phyloP scores from a whole-genome alignment of 2,888 invertebrate genomes.

The Hedya salicella region DNA sequence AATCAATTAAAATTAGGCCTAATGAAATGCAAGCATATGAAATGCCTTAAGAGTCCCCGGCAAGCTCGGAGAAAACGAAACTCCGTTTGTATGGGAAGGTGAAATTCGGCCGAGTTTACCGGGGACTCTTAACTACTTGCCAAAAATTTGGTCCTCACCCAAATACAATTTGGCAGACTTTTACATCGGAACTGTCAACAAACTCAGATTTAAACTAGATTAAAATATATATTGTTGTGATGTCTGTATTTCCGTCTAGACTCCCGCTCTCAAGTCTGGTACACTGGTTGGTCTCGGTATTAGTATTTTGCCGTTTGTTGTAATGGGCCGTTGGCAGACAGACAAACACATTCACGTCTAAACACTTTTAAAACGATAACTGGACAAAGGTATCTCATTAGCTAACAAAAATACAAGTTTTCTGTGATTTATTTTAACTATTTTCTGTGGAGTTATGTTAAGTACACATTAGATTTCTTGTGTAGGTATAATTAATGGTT shows the following conservation, averaged over 20 bases:
- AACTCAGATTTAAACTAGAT: neutral
- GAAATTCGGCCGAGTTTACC: too few species aligned
- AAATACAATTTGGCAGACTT: too few species aligned
- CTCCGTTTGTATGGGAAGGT: too few species aligned
- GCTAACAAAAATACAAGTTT: neutral
- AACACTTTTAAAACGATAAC: slow-evolving; percentile 9
- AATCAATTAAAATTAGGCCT: too few species aligned
- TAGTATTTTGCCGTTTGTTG: slow-evolving; percentile 55
- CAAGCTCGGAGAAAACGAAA: too few species aligned
- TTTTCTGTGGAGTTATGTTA: neutral
- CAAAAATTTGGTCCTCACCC: too few species aligned
- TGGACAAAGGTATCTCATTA: neutral
- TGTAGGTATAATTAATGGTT: neutral
- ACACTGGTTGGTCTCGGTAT: slow-evolving; percentile 55
- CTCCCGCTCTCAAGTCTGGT: slow-evolving; percentile 53
- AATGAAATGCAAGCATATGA: too few species aligned
- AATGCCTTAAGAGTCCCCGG: too few species aligned
- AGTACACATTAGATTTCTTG: neutral
- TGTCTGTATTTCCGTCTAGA: neutral
- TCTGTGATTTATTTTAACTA: neutral
- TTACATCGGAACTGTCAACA: too few species aligned
- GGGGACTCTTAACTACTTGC: too few species aligned
- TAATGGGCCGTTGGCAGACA: slow-evolving; percentile 49
- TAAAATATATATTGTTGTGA: neutral
- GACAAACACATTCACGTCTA: neutral